Conservation (phyloP, 2,797 vertebrate genomes). For the Labroides dimidiatus region DNA sequence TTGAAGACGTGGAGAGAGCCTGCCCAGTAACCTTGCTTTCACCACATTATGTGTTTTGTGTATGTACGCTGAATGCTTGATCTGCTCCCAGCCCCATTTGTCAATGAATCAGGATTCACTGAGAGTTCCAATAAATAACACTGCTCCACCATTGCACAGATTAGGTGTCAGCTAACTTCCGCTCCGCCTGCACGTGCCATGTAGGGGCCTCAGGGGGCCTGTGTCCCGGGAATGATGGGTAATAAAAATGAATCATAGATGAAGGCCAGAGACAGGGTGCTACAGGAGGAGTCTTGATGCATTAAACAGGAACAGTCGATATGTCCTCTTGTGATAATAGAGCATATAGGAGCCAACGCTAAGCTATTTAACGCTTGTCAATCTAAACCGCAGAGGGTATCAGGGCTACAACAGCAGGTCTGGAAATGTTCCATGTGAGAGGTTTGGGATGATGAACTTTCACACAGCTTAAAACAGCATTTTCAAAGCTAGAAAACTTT, state of each 20-base stretch:
- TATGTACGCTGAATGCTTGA: slow-evolving; percentile 64
- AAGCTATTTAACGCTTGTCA: slow-evolving; percentile 86
- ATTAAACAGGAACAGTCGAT: slow-evolving; percentile 87
- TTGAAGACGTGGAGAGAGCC: slow-evolving; percentile 44
- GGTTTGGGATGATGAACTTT: slow-evolving; percentile 49
- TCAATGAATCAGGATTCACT: slow-evolving; percentile 71
- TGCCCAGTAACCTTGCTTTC: slow-evolving; percentile 60
- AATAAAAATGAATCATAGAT: slow-evolving; percentile 89
- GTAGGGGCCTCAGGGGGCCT: slow-evolving; percentile 78
- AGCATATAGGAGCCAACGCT: slow-evolving; percentile 80
- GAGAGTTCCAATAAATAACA: slow-evolving; percentile 79
- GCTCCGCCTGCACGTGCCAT: slow-evolving; percentile 75
- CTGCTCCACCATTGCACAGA: slow-evolving; percentile 77
- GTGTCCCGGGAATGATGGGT: slow-evolving; percentile 84
- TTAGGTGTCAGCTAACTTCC: slow-evolving; percentile 85
- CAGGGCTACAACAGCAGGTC: slow-evolving; percentile 45
- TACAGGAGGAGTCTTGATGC: slow-evolving; percentile 84
- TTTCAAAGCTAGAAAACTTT: slow-evolving; percentile 8
- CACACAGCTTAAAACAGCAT: slow-evolving; percentile 20
- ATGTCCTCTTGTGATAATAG: slow-evolving; percentile 87
- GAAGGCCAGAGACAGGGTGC: slow-evolving; percentile 85
- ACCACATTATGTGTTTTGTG: slow-evolving; percentile 67
- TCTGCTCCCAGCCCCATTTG: slow-evolving; percentile 49
- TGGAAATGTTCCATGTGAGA: slow-evolving; percentile 58
- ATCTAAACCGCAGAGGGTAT: slow-evolving; percentile 67